These are phyloP conservation scores for Antheraea yamamai DNA, from an alignment of 2,888 invertebrate species.

Conservation along the genomic window DNA sequence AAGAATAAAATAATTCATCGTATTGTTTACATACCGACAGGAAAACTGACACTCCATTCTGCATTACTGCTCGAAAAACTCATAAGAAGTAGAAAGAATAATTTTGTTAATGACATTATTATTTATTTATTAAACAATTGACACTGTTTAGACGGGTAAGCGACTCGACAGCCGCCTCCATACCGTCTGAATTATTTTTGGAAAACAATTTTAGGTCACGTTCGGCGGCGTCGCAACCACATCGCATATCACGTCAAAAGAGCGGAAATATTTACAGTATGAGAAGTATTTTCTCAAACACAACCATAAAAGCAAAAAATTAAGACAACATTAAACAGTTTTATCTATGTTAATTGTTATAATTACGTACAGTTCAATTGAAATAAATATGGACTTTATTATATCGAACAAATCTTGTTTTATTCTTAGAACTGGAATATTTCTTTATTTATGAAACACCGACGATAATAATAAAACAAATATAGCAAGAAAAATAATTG, in stretches of 20 bases:
- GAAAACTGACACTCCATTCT: conserved; percentile 47
- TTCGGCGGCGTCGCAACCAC: conserved; percentile 35
- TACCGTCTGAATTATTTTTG: conserved; percentile 76
- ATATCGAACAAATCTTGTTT: not conserved
- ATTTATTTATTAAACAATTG: conserved; percentile 30
- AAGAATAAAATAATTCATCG: not conserved
- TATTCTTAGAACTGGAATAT: not conserved
- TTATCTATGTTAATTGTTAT: not conserved
- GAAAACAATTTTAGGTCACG: conserved; percentile 78
- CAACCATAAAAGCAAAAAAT: not conserved
- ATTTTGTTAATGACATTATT: conserved; percentile 39
- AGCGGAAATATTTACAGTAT: conserved; percentile 16
- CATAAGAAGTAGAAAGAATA: conserved; percentile 40
- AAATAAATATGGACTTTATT: not conserved
- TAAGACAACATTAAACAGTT: not conserved
- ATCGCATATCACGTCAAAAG: conserved; percentile 23
- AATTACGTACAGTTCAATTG: not conserved
- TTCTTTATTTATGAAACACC: no score
- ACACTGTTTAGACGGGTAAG: conserved; percentile 48
- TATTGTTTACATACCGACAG: conserved; percentile 55
- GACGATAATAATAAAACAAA: no score
- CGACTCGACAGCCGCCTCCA: conserved; percentile 54
- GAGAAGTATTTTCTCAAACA: conserved; percentile 23
- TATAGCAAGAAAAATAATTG: no score
- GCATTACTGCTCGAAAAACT: conserved; percentile 32